These are phyloP conservation scores for Pandion haliaetus DNA, from an alignment of 2,113 vertebrate genomes.

Conservation along the genomic window DNA sequence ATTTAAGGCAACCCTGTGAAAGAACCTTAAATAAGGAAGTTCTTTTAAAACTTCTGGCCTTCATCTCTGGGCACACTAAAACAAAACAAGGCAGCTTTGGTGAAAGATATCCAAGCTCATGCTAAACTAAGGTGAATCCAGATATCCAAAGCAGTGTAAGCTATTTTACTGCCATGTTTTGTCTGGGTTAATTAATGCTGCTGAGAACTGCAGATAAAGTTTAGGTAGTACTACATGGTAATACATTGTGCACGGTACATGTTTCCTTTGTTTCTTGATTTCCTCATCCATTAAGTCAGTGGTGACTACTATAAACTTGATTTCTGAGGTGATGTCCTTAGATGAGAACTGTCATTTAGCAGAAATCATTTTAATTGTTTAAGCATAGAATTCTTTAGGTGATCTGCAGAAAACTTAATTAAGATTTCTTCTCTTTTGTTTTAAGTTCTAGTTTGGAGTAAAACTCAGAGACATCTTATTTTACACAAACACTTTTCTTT, in stretches of 20 bases:
- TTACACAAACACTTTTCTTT: neutral
- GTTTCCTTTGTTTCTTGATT: neutral
- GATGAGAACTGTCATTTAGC: neutral
- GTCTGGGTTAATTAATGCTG: neutral
- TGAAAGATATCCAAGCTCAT: neutral
- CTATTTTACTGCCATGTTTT: neutral
- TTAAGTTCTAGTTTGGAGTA: neutral
- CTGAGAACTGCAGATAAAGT: neutral
- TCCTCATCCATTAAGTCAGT: neutral
- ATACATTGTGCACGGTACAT: neutral
- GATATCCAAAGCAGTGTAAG: neutral
- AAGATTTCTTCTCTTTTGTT: neutral
- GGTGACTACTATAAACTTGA: neutral
- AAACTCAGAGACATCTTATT: neutral
- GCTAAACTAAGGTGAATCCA: neutral
- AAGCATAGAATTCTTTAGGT: neutral
- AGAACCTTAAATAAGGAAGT: neutral
- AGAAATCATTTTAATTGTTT: neutral
- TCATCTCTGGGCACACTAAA: neutral
- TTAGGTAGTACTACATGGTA: neutral
- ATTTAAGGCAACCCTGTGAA: neutral
- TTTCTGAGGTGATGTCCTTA: neutral
- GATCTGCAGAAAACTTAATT: neutral
- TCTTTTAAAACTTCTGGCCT: neutral
- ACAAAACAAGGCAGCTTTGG: neutral